Conservation (phyloP, 2,888 invertebrate species). For the Theodoxus fluviatilis region DNA sequence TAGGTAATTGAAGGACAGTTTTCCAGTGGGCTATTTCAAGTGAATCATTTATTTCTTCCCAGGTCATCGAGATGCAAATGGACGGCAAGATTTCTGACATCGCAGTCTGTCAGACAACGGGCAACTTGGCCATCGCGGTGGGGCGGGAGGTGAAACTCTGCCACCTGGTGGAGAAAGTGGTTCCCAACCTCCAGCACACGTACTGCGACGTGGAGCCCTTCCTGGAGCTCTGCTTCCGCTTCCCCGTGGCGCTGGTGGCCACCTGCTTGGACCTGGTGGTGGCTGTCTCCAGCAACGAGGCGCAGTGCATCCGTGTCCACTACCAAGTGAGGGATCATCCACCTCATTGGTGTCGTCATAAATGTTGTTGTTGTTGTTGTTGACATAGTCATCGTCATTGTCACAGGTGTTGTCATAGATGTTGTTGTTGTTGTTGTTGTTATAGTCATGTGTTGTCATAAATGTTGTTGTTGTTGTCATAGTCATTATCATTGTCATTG, state of each 20-base stretch:
- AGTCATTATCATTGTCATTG: no score
- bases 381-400: no score
- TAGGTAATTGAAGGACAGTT: no score
- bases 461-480: no score
- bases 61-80: slow-evolving; percentile 79
- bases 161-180: slow-evolving; percentile 57
- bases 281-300: slow-evolving; percentile 71
- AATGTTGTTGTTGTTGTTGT: no score
- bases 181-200: slow-evolving; percentile 42
- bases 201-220: slow-evolving; percentile 60
- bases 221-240: slow-evolving; percentile 73
- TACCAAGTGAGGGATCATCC: no score
- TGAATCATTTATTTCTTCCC: no score
- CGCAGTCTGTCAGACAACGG: slow-evolving; percentile 56
- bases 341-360: no score
- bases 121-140: slow-evolving; percentile 66
- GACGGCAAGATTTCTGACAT: slow-evolving; percentile 69
- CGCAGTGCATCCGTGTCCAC: slow-evolving; percentile 74
- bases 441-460: no score
- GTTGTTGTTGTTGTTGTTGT: no score
- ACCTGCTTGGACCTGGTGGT: slow-evolving; percentile 77
- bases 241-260: slow-evolving; percentile 70
- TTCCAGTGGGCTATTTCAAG: no score
- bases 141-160: slow-evolving; percentile 69
- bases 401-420: no score